Evolutionary conservation across 2,797 vertebrate genomes (phyloP), one percentile per base, ranked within the genome.

Genomic region (Neosalanx taihuensis): DNA sequence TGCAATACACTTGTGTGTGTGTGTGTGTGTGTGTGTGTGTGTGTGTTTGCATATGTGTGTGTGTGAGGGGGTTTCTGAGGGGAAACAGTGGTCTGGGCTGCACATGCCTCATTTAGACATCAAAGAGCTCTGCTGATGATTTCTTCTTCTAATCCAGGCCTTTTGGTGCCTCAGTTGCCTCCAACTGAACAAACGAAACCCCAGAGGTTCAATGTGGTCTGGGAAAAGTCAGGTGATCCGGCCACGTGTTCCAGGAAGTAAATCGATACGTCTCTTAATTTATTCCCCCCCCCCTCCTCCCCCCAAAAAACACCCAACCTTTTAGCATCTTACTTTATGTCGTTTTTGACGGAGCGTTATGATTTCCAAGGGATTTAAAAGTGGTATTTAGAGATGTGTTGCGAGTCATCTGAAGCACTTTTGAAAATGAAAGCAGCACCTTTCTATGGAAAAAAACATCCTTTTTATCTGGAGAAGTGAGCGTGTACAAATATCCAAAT

Each of bases 171-270:
- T 73, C 76, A 74, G 89, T 88, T 82, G 80, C 77, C 91, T 93
- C 90, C 94, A 94, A 94, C 91, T 94, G 93, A 93, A 89, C 91
- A 95, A 96, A 95, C 92, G 94, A 89, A 93, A 89, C 86, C 79
- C 76, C 78, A 83, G 84, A 85, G 89, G 89, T 81, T 92, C 82
- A 79, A 87, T 87, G 79, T 86, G 87, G 89, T 88, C 87, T 80
- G 84, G 77, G 85, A 92, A 84, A 83, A 82, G 89, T 89, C 83
- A 92, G 90, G 90, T 94, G 89, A 93, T 92, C 80, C 31, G 73
- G 84, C 81, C 88, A 82, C 76, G 78, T 86, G 85, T 81, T 85
- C 71, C 72, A 62, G 74, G 72, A 77, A 84, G 83, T 82, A 84
- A 91, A 92, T 92, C 90, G 74, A 92, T 92, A 91, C 77, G 77